These are phyloP conservation scores for Cephalotes varians DNA, from an alignment of 2,888 invertebrate genomes.

Conservation along the genomic window DNA sequence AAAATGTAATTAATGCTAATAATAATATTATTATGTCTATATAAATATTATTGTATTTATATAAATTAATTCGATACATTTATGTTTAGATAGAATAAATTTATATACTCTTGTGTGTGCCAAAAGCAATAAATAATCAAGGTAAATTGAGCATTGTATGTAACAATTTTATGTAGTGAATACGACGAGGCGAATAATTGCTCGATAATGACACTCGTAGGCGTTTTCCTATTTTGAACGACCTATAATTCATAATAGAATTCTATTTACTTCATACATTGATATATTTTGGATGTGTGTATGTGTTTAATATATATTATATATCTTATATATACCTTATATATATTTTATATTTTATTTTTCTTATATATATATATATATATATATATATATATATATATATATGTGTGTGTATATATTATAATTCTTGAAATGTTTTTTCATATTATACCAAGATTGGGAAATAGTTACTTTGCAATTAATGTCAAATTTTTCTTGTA, in stretches of 20 bases:
- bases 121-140: constrained; percentile 8
- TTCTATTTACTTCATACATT: background rate
- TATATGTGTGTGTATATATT: no score
- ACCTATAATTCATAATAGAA: background rate
- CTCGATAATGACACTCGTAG: background rate
- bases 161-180: background rate
- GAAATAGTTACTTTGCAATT: no score
- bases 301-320: background rate
- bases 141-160: background rate
- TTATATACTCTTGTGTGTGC: background rate
- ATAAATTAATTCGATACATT: background rate
- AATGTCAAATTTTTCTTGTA: no score
- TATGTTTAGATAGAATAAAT: background rate
- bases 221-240: background rate
- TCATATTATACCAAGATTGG: background rate
- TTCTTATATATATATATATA: no score
- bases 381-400: no score
- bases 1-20: background rate
- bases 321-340: background rate
- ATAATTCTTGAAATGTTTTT: background rate
- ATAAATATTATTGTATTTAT: background rate
- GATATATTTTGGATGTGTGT: background rate
- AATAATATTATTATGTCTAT: background rate
- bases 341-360: no score
- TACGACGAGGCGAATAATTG: constrained; percentile 18